Percentiles rank a stretch among this genome's conserved stretches.
Evolutionary conservation across 2,113 vertebrate species (phyloP).

Genomic region (Alligator mississippiensis): DNA sequence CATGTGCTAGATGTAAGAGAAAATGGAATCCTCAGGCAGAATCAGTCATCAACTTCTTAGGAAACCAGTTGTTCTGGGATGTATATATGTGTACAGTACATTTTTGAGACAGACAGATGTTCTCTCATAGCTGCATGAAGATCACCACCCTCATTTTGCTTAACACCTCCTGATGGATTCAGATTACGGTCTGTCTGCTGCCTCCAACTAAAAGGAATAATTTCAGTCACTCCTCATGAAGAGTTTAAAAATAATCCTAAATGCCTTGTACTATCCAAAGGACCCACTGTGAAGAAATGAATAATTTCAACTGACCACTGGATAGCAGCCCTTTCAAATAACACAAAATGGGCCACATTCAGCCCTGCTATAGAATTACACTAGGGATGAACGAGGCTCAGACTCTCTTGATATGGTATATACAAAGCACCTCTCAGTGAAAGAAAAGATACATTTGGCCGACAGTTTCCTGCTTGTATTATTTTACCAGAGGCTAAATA

Average conservation of each 20-base stretch:
- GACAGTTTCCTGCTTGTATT: not conserved
- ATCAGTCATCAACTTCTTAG: not conserved
- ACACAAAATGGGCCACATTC: not conserved
- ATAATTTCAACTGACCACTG: not conserved
- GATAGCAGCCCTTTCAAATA: slow-evolving; percentile 16
- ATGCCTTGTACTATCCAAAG: not conserved
- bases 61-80: not conserved
- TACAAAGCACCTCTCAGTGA: not conserved
- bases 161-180: not conserved
- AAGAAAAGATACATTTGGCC: slow-evolving; percentile 1
- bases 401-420: not conserved
- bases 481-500: not conserved
- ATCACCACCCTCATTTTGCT: slow-evolving; percentile 5
- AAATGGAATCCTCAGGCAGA: not conserved
- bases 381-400: not conserved
- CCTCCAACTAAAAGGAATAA: not conserved
- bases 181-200: not conserved
- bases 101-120: not conserved
- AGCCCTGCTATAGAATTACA: not conserved
- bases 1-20: not conserved
- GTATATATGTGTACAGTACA: not conserved
- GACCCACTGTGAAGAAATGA: slow-evolving; percentile 10
- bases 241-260: not conserved
- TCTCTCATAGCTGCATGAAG: not conserved
- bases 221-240: not conserved